phyloP scores from a whole-genome alignment of 2,888 invertebrate genomes.

The Agrotis ipsilon region DNA sequence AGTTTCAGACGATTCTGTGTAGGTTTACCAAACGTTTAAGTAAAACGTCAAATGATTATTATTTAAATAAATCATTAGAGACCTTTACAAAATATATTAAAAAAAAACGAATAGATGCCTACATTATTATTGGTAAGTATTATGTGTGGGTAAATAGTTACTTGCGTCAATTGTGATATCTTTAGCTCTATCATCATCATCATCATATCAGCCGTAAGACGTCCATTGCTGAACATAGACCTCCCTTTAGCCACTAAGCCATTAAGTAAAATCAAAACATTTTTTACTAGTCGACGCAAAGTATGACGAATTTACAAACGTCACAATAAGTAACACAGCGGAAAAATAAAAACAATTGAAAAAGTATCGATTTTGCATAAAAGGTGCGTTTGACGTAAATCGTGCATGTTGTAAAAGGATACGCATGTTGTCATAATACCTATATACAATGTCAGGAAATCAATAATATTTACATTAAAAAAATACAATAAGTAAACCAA shows the following conservation, averaged over 20 bases:
- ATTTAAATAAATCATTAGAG: neutral
- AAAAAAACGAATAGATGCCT: no score
- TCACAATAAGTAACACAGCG: slow-evolving; percentile 5
- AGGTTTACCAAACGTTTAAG: neutral
- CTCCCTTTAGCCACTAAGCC: no score
- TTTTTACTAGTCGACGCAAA: neutral
- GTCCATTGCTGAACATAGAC: no score
- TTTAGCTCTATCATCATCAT: no score
- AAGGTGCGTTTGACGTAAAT: slow-evolving; percentile 13
- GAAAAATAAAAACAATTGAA: neutral
- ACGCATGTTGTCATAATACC: neutral
- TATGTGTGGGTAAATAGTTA: neutral
- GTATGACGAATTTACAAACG: slow-evolving; percentile 10
- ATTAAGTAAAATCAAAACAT: slow-evolving; percentile 18
- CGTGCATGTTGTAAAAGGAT: neutral
- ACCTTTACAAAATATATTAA: no score
- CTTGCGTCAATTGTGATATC: neutral
- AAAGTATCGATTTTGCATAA: neutral
- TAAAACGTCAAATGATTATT: no score
- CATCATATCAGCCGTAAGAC: no score
- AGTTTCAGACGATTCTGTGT: neutral
- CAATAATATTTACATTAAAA: no score
- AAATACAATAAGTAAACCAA: neutral
- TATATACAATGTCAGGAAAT: neutral
- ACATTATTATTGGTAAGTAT: no score